A percentile compares a stretch with the other conserved stretches of the same genome.
Conservation (phyloP, 2,888 invertebrate species). For the Barypeithes pellucidus region DNA sequence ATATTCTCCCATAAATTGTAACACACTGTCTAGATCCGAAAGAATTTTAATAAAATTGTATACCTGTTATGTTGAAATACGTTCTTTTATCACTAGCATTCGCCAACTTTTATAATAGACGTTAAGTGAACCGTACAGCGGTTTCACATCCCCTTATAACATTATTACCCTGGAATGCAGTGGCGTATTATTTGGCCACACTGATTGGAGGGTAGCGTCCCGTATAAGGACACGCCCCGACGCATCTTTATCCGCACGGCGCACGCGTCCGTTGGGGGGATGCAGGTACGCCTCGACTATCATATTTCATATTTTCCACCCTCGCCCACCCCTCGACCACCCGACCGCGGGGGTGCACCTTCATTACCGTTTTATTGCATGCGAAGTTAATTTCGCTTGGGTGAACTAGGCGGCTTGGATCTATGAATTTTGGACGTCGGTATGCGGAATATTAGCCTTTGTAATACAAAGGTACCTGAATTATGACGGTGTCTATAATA, state of each 20-base stretch:
- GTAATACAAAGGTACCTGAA: slow-evolving; percentile 13
- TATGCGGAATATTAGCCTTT: slow-evolving; percentile 26
- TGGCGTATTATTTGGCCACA: slow-evolving; percentile 63
- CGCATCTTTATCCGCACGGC: slow-evolving; percentile 59
- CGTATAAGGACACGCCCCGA: slow-evolving; percentile 61
- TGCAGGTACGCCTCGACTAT: slow-evolving; percentile 64
- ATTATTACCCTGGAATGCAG: slow-evolving; percentile 64
- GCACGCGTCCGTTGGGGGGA: slow-evolving; percentile 59
- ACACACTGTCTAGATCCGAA: neutral
- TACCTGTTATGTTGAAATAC: neutral
- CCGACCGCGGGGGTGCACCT: slow-evolving; percentile 54
- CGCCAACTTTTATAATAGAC: slow-evolving; percentile 53
- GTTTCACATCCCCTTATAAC: slow-evolving; percentile 59
- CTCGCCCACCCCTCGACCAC: slow-evolving; percentile 25
- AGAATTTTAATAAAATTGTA: slow-evolving; percentile 11
- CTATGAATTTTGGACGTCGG: slow-evolving; percentile 18
- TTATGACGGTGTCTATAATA: neutral
- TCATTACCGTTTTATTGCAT: slow-evolving; percentile 54
- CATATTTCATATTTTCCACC: slow-evolving; percentile 63
- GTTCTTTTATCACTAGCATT: slow-evolving; percentile 29
- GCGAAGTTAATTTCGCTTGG: slow-evolving; percentile 56
- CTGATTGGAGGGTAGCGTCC: slow-evolving; percentile 64
- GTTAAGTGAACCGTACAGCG: slow-evolving; percentile 56
- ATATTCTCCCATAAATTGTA: neutral
- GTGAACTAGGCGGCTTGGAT: slow-evolving; percentile 50